Evolutionary conservation across 2,888 invertebrate species (phyloP).

Genomic region (Encarsia formosa): DNA sequence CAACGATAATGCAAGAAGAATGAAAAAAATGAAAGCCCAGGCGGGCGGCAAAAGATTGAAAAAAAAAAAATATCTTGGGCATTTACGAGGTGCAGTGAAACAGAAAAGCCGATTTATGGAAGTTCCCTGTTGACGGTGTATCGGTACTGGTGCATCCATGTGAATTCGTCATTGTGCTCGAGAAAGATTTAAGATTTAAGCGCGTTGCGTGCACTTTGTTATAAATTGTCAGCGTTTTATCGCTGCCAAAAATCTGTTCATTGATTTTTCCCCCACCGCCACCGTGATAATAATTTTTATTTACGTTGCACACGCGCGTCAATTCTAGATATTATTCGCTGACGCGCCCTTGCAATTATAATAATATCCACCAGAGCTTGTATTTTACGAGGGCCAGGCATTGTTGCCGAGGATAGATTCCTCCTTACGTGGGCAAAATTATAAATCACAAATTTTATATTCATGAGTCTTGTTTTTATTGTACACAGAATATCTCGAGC

Average conservation of each 20-base stretch:
- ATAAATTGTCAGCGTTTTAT: slow-evolving; percentile 10
- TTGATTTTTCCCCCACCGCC: too few relatives aligned
- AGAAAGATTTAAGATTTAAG: background rate
- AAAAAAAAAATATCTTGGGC: slow-evolving; percentile 1
- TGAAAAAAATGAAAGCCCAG: slow-evolving; percentile 1
- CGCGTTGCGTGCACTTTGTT: background rate
- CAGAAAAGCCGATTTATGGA: slow-evolving; percentile 25
- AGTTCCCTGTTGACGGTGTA: background rate
- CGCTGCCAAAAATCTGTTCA: too few relatives aligned
- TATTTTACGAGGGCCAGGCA: too few relatives aligned
- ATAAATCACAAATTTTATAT: slow-evolving; percentile 14
- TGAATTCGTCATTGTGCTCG: slow-evolving; percentile 16
- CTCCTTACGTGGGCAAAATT: too few relatives aligned
- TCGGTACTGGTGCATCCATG: slow-evolving; percentile 2
- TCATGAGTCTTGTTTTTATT: slow-evolving; percentile 17
- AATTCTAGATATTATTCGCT: too few relatives aligned
- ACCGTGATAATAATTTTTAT: too few relatives aligned
- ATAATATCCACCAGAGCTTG: too few relatives aligned
- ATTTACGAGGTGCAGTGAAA: slow-evolving; percentile 15
- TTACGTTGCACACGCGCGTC: too few relatives aligned
- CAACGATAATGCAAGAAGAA: too few relatives aligned
- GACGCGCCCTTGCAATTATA: too few relatives aligned
- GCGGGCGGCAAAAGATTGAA: slow-evolving; percentile 1
- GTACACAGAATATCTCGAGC: background rate
- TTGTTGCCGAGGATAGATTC: too few relatives aligned